Base-by-base conservation (phyloP, 2,888 invertebrate genomes). In the Azorinus chamasolen region DNA sequence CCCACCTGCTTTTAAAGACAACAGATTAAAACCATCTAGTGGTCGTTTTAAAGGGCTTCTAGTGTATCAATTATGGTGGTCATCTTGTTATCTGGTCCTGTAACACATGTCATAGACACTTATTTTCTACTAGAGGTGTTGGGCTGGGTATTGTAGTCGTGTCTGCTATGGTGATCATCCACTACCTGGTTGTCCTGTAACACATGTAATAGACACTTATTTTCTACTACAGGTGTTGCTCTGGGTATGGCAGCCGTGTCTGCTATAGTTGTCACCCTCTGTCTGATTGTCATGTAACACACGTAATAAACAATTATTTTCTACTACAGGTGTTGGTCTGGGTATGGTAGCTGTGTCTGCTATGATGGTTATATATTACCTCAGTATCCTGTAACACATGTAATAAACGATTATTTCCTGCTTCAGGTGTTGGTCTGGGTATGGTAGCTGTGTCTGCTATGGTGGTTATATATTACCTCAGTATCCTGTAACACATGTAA, bases 281-380 rank as follows among this genome's bases (percentile, higher is more conserved):
- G 10, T 32, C 32, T 32, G 10, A 32, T 32, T 6, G 4, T 32
- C 4, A 6, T 32, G 32, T 32, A 32, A 32, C 10, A 32, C 32
- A 32, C 10, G 32, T 32, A 10, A n/a, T n/a, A 32, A 32, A 32
- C 32, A n/a, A 12, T 10, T n/a, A 46, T 20, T 18, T 4, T 57
- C 16, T 59, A 6, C 32, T 50, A 2, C 68, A 77, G 77, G 79
- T 63, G 82, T 90, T 46, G 90, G 89, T 4, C 82, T 86, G 39
- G 87, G 87, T n/a, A 88, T 87, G 84, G 81, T 87, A 18, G 74
- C 86, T 1, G 85, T 88, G 22, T 88, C 88, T 3, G 79, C 83
- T 6, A 75, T 89, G 61, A 86, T 90, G 57, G 71, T 77, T 37
- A 86, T 89, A 61, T 89, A 89, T 68, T 90, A 89, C 80, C 88